These are phyloP conservation scores for Papilio elwesi DNA, from an alignment of 2,888 invertebrate species.

Conservation along the genomic window DNA sequence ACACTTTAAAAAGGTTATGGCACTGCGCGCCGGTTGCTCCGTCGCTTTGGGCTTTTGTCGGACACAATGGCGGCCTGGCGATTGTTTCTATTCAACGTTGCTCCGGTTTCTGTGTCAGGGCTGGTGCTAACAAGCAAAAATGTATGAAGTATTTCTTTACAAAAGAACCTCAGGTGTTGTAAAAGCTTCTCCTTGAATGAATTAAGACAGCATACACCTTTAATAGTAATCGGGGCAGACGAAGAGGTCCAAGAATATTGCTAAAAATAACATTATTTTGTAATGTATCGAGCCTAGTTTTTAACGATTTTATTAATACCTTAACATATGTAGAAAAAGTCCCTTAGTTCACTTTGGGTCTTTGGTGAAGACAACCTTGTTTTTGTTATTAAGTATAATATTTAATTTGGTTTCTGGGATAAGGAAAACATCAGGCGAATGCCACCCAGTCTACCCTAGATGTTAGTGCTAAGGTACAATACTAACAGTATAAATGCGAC, in stretches of 20 bases:
- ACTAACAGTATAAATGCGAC: too few relatives aligned
- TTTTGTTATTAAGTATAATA: too few relatives aligned
- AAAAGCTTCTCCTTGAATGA: conserved; percentile 4
- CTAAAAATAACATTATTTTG: too few relatives aligned
- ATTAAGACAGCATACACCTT: not conserved
- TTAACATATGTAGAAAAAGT: too few relatives aligned
- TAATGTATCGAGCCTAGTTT: too few relatives aligned
- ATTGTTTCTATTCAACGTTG: conserved; percentile 19
- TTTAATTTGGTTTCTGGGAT: too few relatives aligned
- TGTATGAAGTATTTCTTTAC: conserved; percentile 14
- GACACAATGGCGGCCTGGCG: conserved; percentile 21
- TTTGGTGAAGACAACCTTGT: too few relatives aligned
- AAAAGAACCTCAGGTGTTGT: conserved; percentile 12
- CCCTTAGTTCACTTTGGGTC: too few relatives aligned
- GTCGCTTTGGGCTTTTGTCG: conserved; percentile 15
- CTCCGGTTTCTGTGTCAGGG: conserved; percentile 20
- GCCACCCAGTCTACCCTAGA: too few relatives aligned
- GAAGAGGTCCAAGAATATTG: not conserved
- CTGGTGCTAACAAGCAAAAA: conserved; percentile 18
- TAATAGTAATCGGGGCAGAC: not conserved
- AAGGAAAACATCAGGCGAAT: too few relatives aligned
- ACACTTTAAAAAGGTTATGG: conserved; percentile 12
- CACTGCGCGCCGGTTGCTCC: not conserved
- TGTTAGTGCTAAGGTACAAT: too few relatives aligned
- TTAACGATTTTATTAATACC: too few relatives aligned